Evolutionary conservation across 1,140 invertebrate genomes (phyloP), one percentile per base, ranked within the genome.

Genomic region (Drosophila elegans): DNA sequence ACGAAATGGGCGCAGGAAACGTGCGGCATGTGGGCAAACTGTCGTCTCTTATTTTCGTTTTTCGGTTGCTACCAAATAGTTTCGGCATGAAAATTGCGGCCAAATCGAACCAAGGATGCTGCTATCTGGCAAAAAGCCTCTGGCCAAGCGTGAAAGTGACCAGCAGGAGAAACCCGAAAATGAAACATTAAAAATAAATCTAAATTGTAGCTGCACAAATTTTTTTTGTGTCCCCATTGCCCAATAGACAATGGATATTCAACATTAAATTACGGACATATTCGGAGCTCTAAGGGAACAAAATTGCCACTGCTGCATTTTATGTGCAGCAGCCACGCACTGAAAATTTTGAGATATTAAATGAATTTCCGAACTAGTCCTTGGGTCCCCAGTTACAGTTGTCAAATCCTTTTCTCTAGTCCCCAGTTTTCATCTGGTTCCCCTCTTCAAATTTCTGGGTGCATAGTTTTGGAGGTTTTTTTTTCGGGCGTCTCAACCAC

Each of bases 101-200:
- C 61, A 56, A 86, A 85, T 82, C 83, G 82, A 81, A 82, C 57
- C 42, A 74, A 62, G 60, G 55, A 41, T 53, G 54, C 52, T 63
- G 53, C 56, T 39, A 63, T 73, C 73, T 62, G 45, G 41, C 59
- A 69, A 61, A 71, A 69, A 27, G 53, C 53, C 74, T 66, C 52
- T 66, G 74, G 60, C 74, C 82, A 74, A 75, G 82, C 78, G 74
- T 82, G 68, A 80, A 82, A 82, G 74, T 80, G 74, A 66, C 74
- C 63, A 66, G 74, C 21, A 44, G 36, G 32, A 52, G 55, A 41
- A 6, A 7, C 13, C 67, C 67, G 34, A 75, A 75, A 57, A 46
- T 57, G 54, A 64, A 69, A 73, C 78, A 82, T 88, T 88, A 82
- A 88, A 88, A 79, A 88, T 88, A 88, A 82, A 88, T 86, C 74